A percentile compares a stretch with the other conserved stretches of the same genome.
Conservation (phyloP, 2,888 invertebrate species). For the Auanema freiburgensis region DNA sequence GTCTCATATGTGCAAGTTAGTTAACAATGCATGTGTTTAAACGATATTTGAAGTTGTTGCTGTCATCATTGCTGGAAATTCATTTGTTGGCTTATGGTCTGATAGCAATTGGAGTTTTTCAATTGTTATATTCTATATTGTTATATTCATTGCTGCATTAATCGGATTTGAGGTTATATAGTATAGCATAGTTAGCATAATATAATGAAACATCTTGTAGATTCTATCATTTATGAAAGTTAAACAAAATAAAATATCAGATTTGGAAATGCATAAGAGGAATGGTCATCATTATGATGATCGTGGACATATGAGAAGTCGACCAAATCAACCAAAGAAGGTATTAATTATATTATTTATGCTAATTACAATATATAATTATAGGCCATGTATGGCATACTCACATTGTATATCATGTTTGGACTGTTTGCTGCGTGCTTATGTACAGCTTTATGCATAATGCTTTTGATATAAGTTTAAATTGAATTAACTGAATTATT, state of each 20-base stretch:
- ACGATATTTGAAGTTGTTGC: conserved; percentile 12
- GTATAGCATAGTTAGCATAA: neutral
- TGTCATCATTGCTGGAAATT: conserved; percentile 22
- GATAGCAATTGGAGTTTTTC: conserved; percentile 16
- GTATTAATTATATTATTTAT: too few species aligned
- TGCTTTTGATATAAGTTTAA: conserved; percentile 13
- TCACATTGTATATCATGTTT: conserved; percentile 12
- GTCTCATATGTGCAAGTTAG: conserved; percentile 18
- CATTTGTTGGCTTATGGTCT: conserved; percentile 17
- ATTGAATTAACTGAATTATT: too few species aligned
- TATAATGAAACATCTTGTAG: neutral
- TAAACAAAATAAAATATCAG: too few species aligned
- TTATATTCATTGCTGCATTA: conserved; percentile 13
- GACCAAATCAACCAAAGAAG: neutral
- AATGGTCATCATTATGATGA: neutral
- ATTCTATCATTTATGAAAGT: too few species aligned
- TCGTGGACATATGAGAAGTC: neutral
- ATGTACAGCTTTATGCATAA: conserved; percentile 5
- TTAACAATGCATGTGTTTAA: neutral
- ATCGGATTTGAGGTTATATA: conserved; percentile 19
- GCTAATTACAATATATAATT: too few species aligned
- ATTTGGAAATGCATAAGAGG: neutral
- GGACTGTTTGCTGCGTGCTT: conserved; percentile 13
- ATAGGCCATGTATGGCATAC: conserved; percentile 9
- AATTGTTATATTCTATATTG: conserved; percentile 18